phyloP scores from a whole-genome alignment of 2,888 invertebrate genomes.

The Tachina fera region DNA sequence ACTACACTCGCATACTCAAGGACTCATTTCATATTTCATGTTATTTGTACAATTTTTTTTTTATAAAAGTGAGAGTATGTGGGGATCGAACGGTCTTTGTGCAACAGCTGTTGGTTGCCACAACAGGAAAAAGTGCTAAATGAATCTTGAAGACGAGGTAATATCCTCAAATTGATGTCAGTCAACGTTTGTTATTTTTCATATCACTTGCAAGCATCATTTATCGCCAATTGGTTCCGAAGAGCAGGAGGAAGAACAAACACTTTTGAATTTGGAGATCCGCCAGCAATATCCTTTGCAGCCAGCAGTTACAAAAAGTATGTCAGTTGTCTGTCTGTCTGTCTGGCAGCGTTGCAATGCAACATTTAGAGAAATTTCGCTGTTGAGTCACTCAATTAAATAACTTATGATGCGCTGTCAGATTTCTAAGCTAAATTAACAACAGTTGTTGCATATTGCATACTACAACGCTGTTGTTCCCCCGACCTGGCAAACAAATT shows the following conservation, averaged over 20 bases:
- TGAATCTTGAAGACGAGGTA: conserved; percentile 21
- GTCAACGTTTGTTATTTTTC: conserved; percentile 16
- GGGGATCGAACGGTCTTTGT: conserved; percentile 7
- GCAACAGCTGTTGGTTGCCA: conserved; percentile 52
- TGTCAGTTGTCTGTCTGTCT: conserved; percentile 68
- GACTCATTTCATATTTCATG: neutral
- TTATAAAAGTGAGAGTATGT: conserved; percentile 33
- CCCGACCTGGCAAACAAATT: conserved; percentile 22
- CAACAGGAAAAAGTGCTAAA: conserved; percentile 48
- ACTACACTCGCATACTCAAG: neutral
- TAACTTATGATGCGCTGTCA: conserved; percentile 57
- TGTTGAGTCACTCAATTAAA: conserved; percentile 46
- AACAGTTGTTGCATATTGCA: conserved; percentile 57
- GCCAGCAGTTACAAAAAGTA: conserved; percentile 40
- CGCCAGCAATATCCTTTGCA: neutral
- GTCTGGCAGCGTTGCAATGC: conserved; percentile 26
- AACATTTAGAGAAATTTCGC: conserved; percentile 25
- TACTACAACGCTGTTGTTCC: neutral
- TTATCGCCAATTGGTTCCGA: conserved; percentile 63
- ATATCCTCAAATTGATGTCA: conserved; percentile 23
- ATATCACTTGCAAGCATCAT: conserved; percentile 60
- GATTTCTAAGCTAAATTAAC: conserved; percentile 62
- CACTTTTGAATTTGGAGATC: conserved; percentile 30
- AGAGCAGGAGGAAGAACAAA: neutral
- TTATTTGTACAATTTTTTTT: neutral